Evolutionary conservation across 2,888 invertebrate genomes (phyloP), one percentile per base, ranked within the genome.

Genomic region (Tortricodes alternella): DNA sequence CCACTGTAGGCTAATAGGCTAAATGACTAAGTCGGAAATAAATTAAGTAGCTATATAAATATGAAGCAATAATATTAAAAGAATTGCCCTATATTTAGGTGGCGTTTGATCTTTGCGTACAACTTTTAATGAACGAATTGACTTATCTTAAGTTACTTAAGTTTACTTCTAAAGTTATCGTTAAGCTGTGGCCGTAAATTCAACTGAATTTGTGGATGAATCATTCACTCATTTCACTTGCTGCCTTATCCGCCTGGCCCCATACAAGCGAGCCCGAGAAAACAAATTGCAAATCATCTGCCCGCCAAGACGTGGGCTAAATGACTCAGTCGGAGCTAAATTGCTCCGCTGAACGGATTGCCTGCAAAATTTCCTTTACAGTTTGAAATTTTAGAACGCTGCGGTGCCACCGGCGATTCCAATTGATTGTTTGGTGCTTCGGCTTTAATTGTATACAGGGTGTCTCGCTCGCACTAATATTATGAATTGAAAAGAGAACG

Each of bases 281-380:
- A 90, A 90, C 90, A 90, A 89, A 90, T 90, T 90, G 85, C 87
- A 88, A 89, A 89, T 90, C 89, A 89, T 88, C 89, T 84, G 73
- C 77, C 80, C 61, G 61, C 55, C 64, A 83, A 83, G 83, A 83
- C 79, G 75, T 67, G 62, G 73, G 71, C 80, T 85, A 88, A 87
- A 89, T 88, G 89, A 88, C 83, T 90, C 89, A 85, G 87, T 89
- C 87, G 87, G 79, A 77, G 73, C 78, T 78, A 87, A 89, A 89
- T 89, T 89, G 88, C 88, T 78, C 70, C 68, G 67, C 71, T 70
- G 80, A 81, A 80, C 79, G 76, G 72, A 73, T 73, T 72, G 74
- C 78, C 72, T 67, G 80, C 79, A 86, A 88, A 86, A 87, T 89
- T 88, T 88, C 89, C 89, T 83, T 71, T 78, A 70, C 71, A 80